These are phyloP conservation scores for Rhea americana DNA, from an alignment of 2,113 vertebrate species.

Conservation along the genomic window DNA sequence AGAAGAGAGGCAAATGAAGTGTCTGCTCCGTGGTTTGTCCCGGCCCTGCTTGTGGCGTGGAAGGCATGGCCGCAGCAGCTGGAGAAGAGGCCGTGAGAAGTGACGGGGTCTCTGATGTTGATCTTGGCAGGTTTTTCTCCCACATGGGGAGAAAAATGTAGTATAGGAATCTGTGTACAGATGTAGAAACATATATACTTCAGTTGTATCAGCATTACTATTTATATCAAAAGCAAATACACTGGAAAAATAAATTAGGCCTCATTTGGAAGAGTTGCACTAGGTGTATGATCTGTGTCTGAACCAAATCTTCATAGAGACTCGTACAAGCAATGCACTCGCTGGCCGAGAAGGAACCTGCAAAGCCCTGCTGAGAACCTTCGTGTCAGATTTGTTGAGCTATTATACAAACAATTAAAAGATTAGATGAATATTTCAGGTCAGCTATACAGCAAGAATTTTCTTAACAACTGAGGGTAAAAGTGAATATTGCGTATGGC, in stretches of 20 bases:
- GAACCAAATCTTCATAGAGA: neutral
- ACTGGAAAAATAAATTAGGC: neutral
- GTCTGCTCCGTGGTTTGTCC: neutral
- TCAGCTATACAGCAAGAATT: neutral
- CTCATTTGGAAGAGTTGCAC: neutral
- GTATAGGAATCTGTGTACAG: neutral
- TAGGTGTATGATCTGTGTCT: neutral
- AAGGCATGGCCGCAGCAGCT: accelerated
- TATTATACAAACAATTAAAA: conserved; percentile 20
- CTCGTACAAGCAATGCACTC: neutral
- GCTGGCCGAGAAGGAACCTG: neutral
- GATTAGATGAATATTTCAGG: neutral
- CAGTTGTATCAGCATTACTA: neutral
- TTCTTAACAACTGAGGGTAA: neutral
- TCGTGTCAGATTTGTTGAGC: neutral
- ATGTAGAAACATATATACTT: neutral
- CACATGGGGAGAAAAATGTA: neutral
- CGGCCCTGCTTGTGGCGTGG: neutral
- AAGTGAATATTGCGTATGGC: neutral
- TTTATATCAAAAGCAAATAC: neutral
- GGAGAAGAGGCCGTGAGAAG: neutral
- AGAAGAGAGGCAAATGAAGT: neutral
- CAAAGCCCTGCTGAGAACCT: conserved; percentile 10
- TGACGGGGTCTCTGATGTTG: neutral
- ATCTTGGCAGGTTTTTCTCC: neutral